Evolutionary conservation across 2,888 invertebrate genomes (phyloP), one percentile per base, ranked within the genome.

Genomic region (Nematopogon swammerdamellus): DNA sequence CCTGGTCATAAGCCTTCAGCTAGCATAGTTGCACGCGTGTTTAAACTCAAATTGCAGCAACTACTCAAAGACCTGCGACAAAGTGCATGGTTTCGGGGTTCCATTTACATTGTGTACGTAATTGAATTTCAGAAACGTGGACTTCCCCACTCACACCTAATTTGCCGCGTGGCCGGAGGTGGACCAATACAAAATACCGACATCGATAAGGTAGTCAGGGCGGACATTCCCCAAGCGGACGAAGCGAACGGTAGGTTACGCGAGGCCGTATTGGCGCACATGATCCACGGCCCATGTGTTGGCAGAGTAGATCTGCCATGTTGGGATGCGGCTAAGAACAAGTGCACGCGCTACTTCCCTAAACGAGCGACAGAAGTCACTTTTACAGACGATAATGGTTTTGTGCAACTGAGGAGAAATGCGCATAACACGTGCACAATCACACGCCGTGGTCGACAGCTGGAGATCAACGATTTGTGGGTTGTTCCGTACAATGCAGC

Each of bases 271-370:
- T n/a, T 48, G 42, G n/a, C 19, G 4, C 47, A 58, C 19, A 58
- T 59, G 58, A 50, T 57, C 4, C 59, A 59, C 47, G 57, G 57
- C 5, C 57, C 57, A 29, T 57, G 56, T 25, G 57, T 56, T 3
- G 56, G 57, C 29, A 3, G 5, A 1, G 36, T 36, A 10, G 49
- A 50, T 2, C 49, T 57, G 10, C 55, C 55, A 1, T 58, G 57
- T 29, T 57, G 58, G 56, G 45, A 51, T 43, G 47, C 55, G 10
- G 46, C 44, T 16, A 42, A 29, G 11, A 56, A 55, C 19, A 49
- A 18, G 2, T 48, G 47, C 17, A 44, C 3, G 55, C 57, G 54
- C 47, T 20, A 18, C 55, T 50, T 46, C 55, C 58, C 10, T 43
- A 48, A 44, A 3, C 30, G 6, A 46, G 52, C 2, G 14, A 42